These are phyloP conservation scores for Acronicta psi DNA, from an alignment of 2,888 invertebrate genomes.

Conservation along the genomic window DNA sequence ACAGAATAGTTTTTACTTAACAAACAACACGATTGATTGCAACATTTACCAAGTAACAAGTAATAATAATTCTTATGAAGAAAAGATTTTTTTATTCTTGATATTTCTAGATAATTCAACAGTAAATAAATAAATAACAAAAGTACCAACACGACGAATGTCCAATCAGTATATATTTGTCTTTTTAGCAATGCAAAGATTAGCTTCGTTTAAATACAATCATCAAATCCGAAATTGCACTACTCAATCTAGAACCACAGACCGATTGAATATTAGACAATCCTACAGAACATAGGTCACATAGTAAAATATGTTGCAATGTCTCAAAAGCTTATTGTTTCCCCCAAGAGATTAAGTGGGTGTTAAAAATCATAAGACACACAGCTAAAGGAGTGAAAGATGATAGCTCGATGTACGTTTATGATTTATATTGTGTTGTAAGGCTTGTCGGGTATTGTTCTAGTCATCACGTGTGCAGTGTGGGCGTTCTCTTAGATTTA, in stretches of 20 bases:
- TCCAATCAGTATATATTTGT: slow-evolving; percentile 13
- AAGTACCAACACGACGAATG: not conserved
- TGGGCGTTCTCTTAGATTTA: slow-evolving; percentile 84
- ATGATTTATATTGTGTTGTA: slow-evolving; percentile 86
- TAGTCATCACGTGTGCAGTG: slow-evolving; percentile 67
- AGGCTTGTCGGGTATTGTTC: slow-evolving; percentile 82
- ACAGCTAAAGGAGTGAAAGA: slow-evolving; percentile 82
- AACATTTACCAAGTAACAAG: too few species aligned
- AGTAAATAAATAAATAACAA: not conserved
- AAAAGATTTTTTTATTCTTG: not conserved
- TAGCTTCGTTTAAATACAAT: slow-evolving; percentile 49
- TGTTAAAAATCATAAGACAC: slow-evolving; percentile 86
- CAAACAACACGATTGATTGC: too few species aligned
- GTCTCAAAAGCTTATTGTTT: slow-evolving; percentile 76
- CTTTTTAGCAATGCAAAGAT: slow-evolving; percentile 24
- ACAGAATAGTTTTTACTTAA: not conserved
- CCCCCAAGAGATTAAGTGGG: slow-evolving; percentile 81
- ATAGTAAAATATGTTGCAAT: slow-evolving; percentile 67
- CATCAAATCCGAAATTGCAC: slow-evolving; percentile 46
- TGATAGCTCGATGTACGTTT: slow-evolving; percentile 76
- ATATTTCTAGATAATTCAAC: not conserved
- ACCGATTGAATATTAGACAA: slow-evolving; percentile 42
- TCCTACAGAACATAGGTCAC: slow-evolving; percentile 39
- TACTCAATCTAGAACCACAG: slow-evolving; percentile 44
- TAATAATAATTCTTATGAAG: too few species aligned